Base-by-base conservation (phyloP, 2,888 invertebrate genomes). In the Fissipunctia ypsillon region DNA sequence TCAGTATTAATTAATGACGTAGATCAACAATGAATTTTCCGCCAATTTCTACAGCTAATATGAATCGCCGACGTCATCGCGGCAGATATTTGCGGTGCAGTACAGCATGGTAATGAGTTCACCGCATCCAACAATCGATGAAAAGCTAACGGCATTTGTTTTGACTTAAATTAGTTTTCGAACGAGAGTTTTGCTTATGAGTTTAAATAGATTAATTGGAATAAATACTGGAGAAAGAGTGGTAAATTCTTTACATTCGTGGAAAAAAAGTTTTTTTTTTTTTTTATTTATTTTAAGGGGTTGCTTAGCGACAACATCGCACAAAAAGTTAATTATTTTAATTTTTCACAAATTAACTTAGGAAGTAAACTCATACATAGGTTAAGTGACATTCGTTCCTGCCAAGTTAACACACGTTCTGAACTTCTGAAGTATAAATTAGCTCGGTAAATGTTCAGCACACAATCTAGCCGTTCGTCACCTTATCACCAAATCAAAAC, bases 81-180 rank as follows among this genome's bases (percentile, higher is more conserved):
- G n/a, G 45, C 50, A 56, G 64, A 69, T 73, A 66, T 78, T 73
- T 61, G 81, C 60, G 65, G 68, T 73, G 65, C 59, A 52, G n/a
- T 69, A 52, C 31, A 16, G 74, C 52, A 48, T 48, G 50, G n/a
- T 80, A 80, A 78, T 78, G 81, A 78, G 78, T 74, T 80, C n/a
- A 16, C 52, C 38, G 60, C 56, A 56, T 65, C 48, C 25, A 25
- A n/a, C 65, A 73, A 74, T 61, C 75, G 80, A 38, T 57, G 54
- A 41, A 80, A 50, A 69, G 75, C 31, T 48, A 45, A 28, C 10
- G 50, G 25, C 41, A 61, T 64, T 80, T 80, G 54, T 78, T 80
- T 60, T 38, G 16, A 43, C 61, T 60, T 65, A 9, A 80, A 59
- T 78, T 63, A 48, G 52, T 56, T 52, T 61, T 57, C 16, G 31